A percentile compares a stretch with the other conserved stretches of the same genome.
These are phyloP conservation scores for Sardinella longiceps DNA, from an alignment of 2,797 vertebrate genomes.

Conservation along the genomic window DNA sequence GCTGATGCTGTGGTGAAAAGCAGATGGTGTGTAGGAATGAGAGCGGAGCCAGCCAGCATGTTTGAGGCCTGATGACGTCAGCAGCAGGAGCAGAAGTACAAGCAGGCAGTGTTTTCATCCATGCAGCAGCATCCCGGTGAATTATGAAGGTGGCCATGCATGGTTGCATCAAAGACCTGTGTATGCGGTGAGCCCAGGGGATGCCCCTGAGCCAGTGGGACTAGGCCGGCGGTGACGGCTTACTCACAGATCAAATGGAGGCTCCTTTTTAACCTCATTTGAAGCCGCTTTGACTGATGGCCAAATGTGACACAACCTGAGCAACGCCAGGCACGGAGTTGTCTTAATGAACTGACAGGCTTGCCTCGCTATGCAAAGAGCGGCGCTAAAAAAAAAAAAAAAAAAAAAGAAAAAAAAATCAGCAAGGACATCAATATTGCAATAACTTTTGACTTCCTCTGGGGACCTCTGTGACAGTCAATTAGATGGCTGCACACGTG, in stretches of 20 bases:
- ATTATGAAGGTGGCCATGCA: conserved; percentile 60
- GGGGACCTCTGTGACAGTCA: neutral
- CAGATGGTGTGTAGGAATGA: neutral
- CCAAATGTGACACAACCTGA: conserved; percentile 15
- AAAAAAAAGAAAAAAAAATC: too few species aligned
- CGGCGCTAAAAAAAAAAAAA: neutral
- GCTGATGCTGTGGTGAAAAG: neutral
- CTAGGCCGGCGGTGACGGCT: neutral
- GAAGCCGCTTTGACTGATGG: neutral
- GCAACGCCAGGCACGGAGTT: neutral
- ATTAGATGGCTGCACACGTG: neutral
- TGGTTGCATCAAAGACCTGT: conserved; percentile 40
- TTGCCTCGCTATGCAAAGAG: neutral
- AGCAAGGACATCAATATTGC: neutral
- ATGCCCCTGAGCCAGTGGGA: neutral
- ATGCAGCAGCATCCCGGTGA: conserved; percentile 49
- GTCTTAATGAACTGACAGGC: neutral
- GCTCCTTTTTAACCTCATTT: neutral
- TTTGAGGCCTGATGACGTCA: neutral
- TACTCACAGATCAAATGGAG: neutral
- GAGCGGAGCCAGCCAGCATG: conserved; percentile 9
- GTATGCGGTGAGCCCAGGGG: conserved; percentile 14
- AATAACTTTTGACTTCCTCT: conserved; percentile 4
- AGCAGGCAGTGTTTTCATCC: conserved; percentile 43
- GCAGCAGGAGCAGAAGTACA: too few species aligned